These are phyloP conservation scores for Melanerpes aurifrons DNA, from an alignment of 2,113 vertebrate species.

Conservation along the genomic window DNA sequence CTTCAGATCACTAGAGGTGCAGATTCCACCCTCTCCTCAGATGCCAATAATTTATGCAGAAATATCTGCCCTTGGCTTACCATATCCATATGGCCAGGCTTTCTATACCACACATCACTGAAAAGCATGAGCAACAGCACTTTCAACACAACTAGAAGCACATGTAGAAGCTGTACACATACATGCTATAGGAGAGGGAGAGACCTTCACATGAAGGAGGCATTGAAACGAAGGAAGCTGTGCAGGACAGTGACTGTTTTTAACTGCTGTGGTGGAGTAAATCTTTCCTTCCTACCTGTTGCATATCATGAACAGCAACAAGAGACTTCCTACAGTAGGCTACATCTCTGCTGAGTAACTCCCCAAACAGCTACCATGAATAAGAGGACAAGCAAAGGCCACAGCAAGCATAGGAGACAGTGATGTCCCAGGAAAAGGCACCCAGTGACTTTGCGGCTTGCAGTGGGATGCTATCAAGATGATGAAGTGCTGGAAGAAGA, in stretches of 20 bases:
- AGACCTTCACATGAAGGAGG: neutral
- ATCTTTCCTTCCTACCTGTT: neutral
- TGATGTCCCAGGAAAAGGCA: neutral
- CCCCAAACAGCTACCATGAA: neutral
- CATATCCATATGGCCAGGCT: neutral
- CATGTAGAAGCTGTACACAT: neutral
- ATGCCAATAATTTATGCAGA: slow-evolving; percentile 4
- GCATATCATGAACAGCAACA: neutral
- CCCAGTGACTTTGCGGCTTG: neutral
- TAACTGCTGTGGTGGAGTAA: neutral
- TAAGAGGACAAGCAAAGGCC: neutral
- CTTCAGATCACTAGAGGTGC: neutral
- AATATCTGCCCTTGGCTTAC: neutral
- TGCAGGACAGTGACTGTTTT: neutral
- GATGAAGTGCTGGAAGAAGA: neutral
- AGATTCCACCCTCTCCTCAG: neutral
- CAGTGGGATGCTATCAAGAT: neutral
- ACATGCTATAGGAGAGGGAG: neutral
- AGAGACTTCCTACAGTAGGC: neutral
- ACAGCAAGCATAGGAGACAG: neutral
- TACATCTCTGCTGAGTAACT: neutral
- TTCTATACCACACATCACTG: neutral
- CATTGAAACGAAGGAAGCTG: neutral
- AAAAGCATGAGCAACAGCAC: neutral
- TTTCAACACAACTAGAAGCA: neutral